Evolutionary conservation across 2,113 vertebrate species (phyloP).

Genomic region (Natator depressus): DNA sequence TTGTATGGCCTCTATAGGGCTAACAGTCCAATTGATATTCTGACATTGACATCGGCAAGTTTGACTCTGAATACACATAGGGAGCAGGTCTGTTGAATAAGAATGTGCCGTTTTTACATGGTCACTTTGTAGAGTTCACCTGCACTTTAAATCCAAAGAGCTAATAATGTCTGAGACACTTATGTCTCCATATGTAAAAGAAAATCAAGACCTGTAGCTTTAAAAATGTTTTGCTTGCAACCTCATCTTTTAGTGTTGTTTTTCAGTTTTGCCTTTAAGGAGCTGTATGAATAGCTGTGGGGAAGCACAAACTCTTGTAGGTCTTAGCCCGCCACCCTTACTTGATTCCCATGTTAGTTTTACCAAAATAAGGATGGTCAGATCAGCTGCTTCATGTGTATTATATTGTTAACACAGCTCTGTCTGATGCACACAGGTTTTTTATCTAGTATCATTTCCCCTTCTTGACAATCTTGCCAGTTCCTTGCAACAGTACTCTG

Average conservation of each 20-base stretch:
- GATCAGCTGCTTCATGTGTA: neutral
- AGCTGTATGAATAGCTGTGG: neutral
- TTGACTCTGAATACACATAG: neutral
- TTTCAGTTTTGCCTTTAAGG: neutral
- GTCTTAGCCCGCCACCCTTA: neutral
- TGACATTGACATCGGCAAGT: neutral
- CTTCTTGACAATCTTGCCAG: neutral
- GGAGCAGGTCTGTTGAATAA: neutral
- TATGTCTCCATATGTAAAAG: neutral
- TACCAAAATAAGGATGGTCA: neutral
- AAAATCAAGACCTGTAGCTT: neutral
- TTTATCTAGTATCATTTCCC: fast-evolving
- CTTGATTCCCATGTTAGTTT: neutral
- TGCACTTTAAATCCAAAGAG: neutral
- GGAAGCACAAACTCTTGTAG: neutral
- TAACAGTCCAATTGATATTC: neutral
- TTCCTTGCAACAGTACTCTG: neutral
- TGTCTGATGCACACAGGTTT: neutral
- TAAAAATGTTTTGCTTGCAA: neutral
- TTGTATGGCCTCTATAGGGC: neutral
- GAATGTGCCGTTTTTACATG: neutral
- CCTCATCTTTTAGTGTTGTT: neutral
- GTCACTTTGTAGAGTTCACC: neutral
- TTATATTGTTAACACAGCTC: fast-evolving
- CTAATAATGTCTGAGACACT: neutral